Evolutionary conservation across 2,888 invertebrate species (phyloP), one percentile per base, ranked within the genome.

Genomic region (Aleiodes leptofemur): DNA sequence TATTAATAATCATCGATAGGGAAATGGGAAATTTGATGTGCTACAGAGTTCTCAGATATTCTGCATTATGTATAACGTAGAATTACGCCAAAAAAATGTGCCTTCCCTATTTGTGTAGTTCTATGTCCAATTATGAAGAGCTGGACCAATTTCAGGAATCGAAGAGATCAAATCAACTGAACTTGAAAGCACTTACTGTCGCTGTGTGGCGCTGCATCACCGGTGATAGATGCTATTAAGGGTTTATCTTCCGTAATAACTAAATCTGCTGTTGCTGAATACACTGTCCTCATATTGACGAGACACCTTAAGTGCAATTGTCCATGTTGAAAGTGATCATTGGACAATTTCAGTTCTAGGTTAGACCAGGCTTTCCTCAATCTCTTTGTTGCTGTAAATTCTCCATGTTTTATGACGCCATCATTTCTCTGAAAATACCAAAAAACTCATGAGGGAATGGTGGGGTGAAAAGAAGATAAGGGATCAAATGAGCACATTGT

Each of bases 151-250:
- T n/a, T 68, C 23, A 5, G 14, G 16, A 23, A 48, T 31, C 14
- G 8, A n/a, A 31, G n/a, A 34, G 29, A 76, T 23, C 23, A 23
- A 23, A 23, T 23, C 23, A 23, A 23, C 23, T 23, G 23, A 23
- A 23, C 23, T 23, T 1, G 2, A 23, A 23, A 23, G 23, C 23
- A 86, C 89, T 88, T 76, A 88, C 89, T 84, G 48, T 83, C 83
- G 73, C 85, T 86, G 59, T 86, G 88, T 0, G 88, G 85, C 5
- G 86, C 86, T 8, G 88, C 88, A 75, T 88, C 87, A 9, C 88
- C 87, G 16, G 87, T 89, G 74, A 89, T 89, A 16, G 88, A 86
- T 43, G 89, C 88, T 66, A 88, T 81, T 50, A 86, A 85, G 3
- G 88, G 89, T 6, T 80, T 83, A 57, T 88, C 89, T 74, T 88